phyloP scores from a whole-genome alignment of 2,888 invertebrate species.

The Microplitis deprimator region DNA sequence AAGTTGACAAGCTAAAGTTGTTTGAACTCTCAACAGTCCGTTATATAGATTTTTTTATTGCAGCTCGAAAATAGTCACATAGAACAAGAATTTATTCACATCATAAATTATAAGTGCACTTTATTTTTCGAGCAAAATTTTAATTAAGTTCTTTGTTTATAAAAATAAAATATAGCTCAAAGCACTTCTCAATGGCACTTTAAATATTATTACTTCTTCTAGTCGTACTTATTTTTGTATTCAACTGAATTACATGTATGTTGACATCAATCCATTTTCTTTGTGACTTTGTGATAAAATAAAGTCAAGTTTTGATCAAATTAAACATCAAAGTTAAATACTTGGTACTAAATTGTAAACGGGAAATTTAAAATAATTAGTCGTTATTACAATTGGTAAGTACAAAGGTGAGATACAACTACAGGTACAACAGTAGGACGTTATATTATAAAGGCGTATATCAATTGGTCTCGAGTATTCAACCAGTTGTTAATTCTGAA shows the following conservation, averaged over 20 bases:
- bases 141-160: background rate
- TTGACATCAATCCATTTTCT: background rate
- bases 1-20: background rate
- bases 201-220: background rate
- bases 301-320: background rate
- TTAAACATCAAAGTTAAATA: background rate
- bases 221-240: background rate
- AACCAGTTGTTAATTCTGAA: slow-evolving; percentile 22
- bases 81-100: no score
- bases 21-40: background rate
- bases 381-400: background rate
- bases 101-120: no score
- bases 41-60: background rate
- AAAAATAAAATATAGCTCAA: background rate
- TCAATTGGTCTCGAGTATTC: slow-evolving; percentile 33
- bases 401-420: background rate
- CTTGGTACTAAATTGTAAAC: background rate
- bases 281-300: background rate
- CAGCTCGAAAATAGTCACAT: no score
- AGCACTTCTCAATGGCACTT: background rate
- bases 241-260: background rate
- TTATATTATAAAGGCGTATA: slow-evolving; percentile 14
- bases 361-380: background rate
- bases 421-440: background rate
- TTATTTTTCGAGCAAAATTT: background rate